Conservation (phyloP, 2,888 invertebrate species). For the Drosophila monieri region DNA sequence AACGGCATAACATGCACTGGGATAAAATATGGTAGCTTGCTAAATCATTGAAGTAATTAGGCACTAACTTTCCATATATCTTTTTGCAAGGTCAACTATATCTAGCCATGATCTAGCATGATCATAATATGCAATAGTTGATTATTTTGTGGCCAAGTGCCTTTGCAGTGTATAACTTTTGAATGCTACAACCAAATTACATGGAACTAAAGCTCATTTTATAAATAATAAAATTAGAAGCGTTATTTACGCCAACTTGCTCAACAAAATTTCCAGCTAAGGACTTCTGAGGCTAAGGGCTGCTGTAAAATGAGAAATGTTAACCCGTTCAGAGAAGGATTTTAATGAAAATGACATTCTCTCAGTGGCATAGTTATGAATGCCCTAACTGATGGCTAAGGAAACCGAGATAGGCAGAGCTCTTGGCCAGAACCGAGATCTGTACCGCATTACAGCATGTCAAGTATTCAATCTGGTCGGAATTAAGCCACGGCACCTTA, state of each 20-base stretch:
- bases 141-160: background rate
- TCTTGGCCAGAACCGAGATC: constrained; percentile 29
- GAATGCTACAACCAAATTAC: background rate
- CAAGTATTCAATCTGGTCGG: constrained; percentile 41
- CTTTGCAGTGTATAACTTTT: background rate
- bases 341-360: background rate
- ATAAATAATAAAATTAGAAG: background rate
- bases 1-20: constrained; percentile 38
- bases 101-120: no score
- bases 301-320: no score
- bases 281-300: background rate
- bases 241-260: background rate
- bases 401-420: constrained; percentile 5
- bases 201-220: background rate
- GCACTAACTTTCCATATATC: background rate
- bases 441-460: constrained; percentile 39
- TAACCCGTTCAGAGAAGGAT: background rate
- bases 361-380: constrained; percentile 36
- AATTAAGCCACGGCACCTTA: constrained; percentile 51
- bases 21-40: background rate
- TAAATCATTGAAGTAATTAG: background rate
- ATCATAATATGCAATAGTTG: no score
- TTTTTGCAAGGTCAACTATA: background rate
- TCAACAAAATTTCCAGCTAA: background rate
- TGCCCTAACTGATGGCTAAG: constrained; percentile 15